Base-by-base conservation (phyloP, 2,113 vertebrate species). In the Rhinolophus sinicus region DNA sequence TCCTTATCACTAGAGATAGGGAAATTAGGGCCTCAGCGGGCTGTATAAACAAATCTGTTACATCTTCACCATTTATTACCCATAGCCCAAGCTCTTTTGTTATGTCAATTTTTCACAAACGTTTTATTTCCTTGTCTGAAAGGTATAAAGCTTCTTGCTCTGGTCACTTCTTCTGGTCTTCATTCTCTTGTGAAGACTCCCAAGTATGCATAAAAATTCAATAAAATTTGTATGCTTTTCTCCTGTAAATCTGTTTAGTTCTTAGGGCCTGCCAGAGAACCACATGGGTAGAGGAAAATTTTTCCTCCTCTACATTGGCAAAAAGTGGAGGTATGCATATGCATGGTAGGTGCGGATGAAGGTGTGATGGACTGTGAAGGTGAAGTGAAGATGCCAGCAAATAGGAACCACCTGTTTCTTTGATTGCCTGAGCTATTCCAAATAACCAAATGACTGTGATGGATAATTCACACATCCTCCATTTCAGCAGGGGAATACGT, bases 391-490 rank as follows among this genome's bases (percentile, higher is more conserved):
- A 82, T 62, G 10, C 11, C 65, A 81, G 24, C 58, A 12, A 86
- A 60, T 38, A 93, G 30, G 13, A 30, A 64, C 13, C 58, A 90
- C 7, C 22, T 8, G 28, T 80, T 96, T 93, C 30, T 93, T 67
- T 94, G 69, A 86, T 58, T 88, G 18, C 30, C 21, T 47, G 54
- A 60, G 26, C 75, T 94, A 93, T 90, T 88, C 33, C 38, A 81
- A 91, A 72, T 92, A 75, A 33, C 26, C 60, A 90, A 87, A 60
- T 38, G 14, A 60, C 47, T 83, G 8, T 26, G 47, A 72, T 73
- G 58, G 35, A 65, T 75, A 90, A 78, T 73, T 90, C n/a, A 33
- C 80, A 72, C 22, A 30, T 62, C 5, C 11, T 56, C 52, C 62
- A 91, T 35, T 28, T 52, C 72, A 78, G n/a, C 40, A 86, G 33